Conservation (phyloP, 2,888 invertebrate genomes). For the Thereva unica region DNA sequence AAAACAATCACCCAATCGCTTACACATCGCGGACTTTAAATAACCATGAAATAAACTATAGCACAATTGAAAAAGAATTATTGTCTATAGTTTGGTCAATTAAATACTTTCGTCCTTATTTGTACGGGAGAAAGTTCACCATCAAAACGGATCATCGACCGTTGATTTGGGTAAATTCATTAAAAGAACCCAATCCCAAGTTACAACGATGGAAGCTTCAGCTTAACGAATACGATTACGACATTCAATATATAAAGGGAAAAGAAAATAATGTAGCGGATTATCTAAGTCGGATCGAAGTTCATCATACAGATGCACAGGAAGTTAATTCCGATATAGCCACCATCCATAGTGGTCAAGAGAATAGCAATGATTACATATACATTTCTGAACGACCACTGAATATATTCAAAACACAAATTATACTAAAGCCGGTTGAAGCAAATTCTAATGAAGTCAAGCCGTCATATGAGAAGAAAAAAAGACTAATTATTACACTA, state of each 20-base stretch:
- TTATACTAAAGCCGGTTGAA: slow-evolving; percentile 5
- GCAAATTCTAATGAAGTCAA: background rate
- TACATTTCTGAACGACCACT: slow-evolving; percentile 12
- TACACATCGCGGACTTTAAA: slow-evolving; percentile 23
- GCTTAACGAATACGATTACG: slow-evolving; percentile 48
- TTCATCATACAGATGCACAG: background rate
- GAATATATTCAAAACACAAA: slow-evolving; percentile 11
- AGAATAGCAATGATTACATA: background rate
- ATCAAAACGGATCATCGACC: slow-evolving; percentile 44
- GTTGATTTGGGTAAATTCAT: slow-evolving; percentile 50
- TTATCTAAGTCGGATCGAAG: slow-evolving; percentile 45
- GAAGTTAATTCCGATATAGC: background rate
- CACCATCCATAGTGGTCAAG: slow-evolving; percentile 5
- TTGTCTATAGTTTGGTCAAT: slow-evolving; percentile 27
- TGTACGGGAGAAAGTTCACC: slow-evolving; percentile 23
- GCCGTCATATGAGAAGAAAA: slow-evolving; percentile 10
- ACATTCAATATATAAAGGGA: slow-evolving; percentile 45
- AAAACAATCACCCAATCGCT: slow-evolving; percentile 25
- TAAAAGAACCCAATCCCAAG: slow-evolving; percentile 53
- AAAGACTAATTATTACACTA: slow-evolving; percentile 3
- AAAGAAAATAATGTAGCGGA: slow-evolving; percentile 40
- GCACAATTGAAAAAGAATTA: slow-evolving; percentile 24
- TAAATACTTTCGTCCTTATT: slow-evolving; percentile 31
- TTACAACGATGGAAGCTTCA: slow-evolving; percentile 50
- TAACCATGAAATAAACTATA: slow-evolving; percentile 16